Evolutionary conservation across 2,888 invertebrate species (phyloP), one percentile per base, ranked within the genome.

Genomic region (Rhyacophila evoluta): DNA sequence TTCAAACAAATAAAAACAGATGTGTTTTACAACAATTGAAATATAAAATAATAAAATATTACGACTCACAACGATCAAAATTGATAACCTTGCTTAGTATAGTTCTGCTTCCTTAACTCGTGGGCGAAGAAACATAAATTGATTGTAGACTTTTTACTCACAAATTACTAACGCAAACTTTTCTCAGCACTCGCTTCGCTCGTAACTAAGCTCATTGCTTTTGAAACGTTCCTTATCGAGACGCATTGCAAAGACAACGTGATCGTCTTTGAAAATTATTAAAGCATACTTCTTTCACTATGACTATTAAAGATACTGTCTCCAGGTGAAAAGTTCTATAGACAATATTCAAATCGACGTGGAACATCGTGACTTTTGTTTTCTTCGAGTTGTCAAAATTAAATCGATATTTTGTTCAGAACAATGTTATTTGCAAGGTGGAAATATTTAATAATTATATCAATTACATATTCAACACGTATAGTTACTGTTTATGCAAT

Each of bases 151-250:
- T 55, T 55, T 55, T 55, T 19, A 8, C 55, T 55, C 19, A 19
- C 55, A 55, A 55, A 55, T 55, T 55, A 55, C 55, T 55, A 8
- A 19, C 55, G 55, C 25, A 55, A 55, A 55, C 55, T 55, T 55
- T 19, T 55, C 19, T 19, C 8, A 19, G 25, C 15, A 19, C 19
- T 8, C 19, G 25, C 19, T 19, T 15, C 19, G 55, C 55, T 15
- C 19, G 15, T 55, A 55, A 55, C 55, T 55, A 55, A 55, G 55
- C 55, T 55, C 55, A 55, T 55, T 55, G 55, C 55, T 55, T 25
- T 19, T 5, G 55, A 55, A n/a, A 55, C 10, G 19, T 55, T 55
- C 55, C 25, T 15, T 55, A 6, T 19, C 55, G 8, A 2, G 55
- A 19, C 55, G 55, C 55, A 15, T 55, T 8, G 8, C 5, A 25